Conservation (phyloP, 2,797 vertebrate genomes). For the Periparus ater region DNA sequence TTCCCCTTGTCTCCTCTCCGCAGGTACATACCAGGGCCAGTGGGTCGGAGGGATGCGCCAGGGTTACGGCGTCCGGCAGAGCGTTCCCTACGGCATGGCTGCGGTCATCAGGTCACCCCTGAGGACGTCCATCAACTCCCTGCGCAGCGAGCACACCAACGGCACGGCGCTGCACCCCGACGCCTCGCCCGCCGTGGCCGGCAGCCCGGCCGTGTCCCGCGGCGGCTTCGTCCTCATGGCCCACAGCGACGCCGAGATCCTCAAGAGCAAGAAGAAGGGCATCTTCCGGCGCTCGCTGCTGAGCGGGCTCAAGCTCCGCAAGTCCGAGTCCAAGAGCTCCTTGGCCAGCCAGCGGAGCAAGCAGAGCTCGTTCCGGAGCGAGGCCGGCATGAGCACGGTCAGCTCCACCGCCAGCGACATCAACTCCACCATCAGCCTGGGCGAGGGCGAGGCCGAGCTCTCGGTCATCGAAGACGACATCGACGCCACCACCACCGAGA, state of each 20-base stretch:
- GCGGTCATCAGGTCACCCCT: conserved; percentile 97
- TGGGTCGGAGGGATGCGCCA: conserved; percentile 98
- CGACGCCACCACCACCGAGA: conserved; percentile 95
- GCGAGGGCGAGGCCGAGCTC: conserved; percentile 91
- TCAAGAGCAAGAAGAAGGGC: conserved; percentile 93
- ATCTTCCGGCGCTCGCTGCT: conserved; percentile 95
- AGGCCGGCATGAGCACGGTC: conserved; percentile 96
- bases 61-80: conserved; percentile 95
- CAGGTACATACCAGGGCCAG: conserved; percentile 98
- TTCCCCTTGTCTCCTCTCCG: not conserved
- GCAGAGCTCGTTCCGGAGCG: conserved; percentile 98
- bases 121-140: conserved; percentile 97
- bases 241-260: conserved; percentile 92
- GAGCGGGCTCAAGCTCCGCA: conserved; percentile 93
- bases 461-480: conserved; percentile 90
- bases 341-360: conserved; percentile 97
- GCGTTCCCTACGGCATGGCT: conserved; percentile 97
- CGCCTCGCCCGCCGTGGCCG: conserved; percentile 81
- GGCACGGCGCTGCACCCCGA: conserved; percentile 90
- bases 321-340: conserved; percentile 96
- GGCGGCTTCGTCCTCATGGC: conserved; percentile 96
- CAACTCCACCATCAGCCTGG: conserved; percentile 98
- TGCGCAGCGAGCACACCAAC: conserved; percentile 96
- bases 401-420: conserved; percentile 96
- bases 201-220: conserved; percentile 91